Base-by-base conservation (phyloP, 2,113 vertebrate species). In the Tonatia bakeri region DNA sequence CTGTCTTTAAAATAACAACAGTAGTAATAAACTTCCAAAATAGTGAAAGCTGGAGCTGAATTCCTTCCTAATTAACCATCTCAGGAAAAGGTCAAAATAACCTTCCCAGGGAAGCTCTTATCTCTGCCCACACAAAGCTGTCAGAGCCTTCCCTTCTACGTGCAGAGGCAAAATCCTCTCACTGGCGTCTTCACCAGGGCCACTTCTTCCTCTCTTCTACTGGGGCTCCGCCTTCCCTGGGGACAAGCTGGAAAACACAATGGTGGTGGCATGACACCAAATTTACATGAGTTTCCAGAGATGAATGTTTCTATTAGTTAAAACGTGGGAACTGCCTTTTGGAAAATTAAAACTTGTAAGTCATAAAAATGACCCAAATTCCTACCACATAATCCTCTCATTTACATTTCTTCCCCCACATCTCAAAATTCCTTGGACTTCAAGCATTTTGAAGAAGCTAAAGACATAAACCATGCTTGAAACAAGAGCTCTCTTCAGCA, bases 341-440 rank as follows among this genome's bases (percentile, higher is more conserved):
- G 47, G 96, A 84, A 96, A 92, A 61, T 89, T 31, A 91, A 84
- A 84, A 84, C 16, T 11, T 40, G 13, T 22, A 65, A 76, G 33
- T 92, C 16, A 72, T 31, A 73, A 94, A 96, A 91, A 80, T 43
- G 91, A 88, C 54, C 72, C 52, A 70, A 73, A 94, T 81, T 75
- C 33, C 61, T 50, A 75, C 33, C 43, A 3, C 59, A 33, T 31
- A 56, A 73, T 85, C 47, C 77, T 86, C 75, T 97, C 77, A 75
- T 72, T 97, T 83, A 91, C n/a, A 79, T 95, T 77, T 81, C 64
- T 33, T 77, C 45, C n/a, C 43, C 38, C 14, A 7, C 1, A 13
- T 75, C 85, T 95, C 82, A 79, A 79, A 85, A 93, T 33, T 38
- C 75, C 38, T 80, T 82, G 61, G 86, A 91, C 91, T 89, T 96